These are phyloP conservation scores for Sebastes oblongus DNA, from an alignment of 2,797 vertebrate genomes.

Conservation along the genomic window DNA sequence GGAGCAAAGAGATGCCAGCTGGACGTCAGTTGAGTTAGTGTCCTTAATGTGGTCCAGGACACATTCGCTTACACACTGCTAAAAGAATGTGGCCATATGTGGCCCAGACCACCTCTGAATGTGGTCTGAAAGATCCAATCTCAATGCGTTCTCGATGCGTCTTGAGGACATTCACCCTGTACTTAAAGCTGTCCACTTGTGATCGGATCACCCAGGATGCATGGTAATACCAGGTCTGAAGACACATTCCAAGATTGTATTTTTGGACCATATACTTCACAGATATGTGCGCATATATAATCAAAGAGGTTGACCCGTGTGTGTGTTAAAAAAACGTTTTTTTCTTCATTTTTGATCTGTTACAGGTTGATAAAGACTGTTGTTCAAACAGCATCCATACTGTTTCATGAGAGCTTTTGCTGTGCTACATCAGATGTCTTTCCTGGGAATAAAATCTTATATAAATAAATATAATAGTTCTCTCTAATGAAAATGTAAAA, in stretches of 20 bases:
- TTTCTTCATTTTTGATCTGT: neutral
- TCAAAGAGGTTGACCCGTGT: neutral
- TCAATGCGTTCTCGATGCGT: too few species aligned
- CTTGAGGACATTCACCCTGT: too few species aligned
- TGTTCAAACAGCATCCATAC: neutral
- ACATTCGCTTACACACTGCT: too few species aligned
- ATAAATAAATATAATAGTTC: neutral
- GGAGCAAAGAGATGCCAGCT: too few species aligned
- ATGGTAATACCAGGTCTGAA: too few species aligned
- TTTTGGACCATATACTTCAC: neutral
- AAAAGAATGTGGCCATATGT: too few species aligned
- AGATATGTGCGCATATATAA: neutral
- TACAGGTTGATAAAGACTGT: neutral
- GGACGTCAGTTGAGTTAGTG: too few species aligned
- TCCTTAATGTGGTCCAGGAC: too few species aligned
- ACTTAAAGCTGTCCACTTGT: too few species aligned
- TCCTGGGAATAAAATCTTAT: neutral
- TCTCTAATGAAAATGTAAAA: neutral
- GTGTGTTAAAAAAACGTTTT: neutral
- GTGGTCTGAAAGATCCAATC: too few species aligned
- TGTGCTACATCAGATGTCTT: neutral
- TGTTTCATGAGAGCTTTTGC: neutral
- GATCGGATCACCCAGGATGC: too few species aligned
- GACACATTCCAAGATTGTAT: neutral
- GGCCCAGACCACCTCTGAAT: too few species aligned